phyloP scores from a whole-genome alignment of 2,797 vertebrate genomes.

The Acomys russatus region DNA sequence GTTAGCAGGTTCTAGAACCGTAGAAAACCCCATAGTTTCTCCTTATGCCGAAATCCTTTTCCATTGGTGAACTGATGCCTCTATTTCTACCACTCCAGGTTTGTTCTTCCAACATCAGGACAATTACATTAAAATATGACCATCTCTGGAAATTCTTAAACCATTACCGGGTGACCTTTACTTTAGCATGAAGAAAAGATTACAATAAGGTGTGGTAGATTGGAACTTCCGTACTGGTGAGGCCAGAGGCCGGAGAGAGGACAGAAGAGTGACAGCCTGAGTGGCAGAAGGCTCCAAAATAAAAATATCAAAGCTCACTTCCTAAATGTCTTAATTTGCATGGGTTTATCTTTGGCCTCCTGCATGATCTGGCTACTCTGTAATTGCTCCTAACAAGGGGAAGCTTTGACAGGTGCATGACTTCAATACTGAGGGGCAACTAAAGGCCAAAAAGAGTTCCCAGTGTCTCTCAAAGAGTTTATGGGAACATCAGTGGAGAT shows the following conservation, averaged over 20 bases:
- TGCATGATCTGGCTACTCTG: background rate
- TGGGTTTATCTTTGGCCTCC: conserved; percentile 38
- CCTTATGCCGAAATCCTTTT: conserved; percentile 9
- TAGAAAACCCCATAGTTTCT: background rate
- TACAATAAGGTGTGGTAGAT: background rate
- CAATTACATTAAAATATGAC: conserved; percentile 44
- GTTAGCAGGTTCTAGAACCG: conserved; percentile 12
- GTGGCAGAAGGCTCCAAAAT: background rate
- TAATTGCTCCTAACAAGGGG: conserved; percentile 10
- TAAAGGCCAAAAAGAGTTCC: background rate
- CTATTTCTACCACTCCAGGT: background rate
- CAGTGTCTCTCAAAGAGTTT: background rate
- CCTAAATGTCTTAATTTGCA: conserved; percentile 27
- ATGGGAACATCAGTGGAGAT: background rate
- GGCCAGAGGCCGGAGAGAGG: background rate
- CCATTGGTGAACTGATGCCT: background rate
- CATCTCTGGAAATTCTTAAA: background rate
- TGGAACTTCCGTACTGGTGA: background rate
- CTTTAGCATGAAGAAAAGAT: background rate
- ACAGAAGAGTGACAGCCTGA: background rate
- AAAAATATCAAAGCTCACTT: background rate
- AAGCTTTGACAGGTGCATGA: background rate
- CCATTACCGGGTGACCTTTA: background rate
- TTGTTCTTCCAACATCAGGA: background rate
- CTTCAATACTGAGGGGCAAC: background rate